Evolutionary conservation across 2,113 vertebrate species (phyloP).

Genomic region (Murina feae): DNA sequence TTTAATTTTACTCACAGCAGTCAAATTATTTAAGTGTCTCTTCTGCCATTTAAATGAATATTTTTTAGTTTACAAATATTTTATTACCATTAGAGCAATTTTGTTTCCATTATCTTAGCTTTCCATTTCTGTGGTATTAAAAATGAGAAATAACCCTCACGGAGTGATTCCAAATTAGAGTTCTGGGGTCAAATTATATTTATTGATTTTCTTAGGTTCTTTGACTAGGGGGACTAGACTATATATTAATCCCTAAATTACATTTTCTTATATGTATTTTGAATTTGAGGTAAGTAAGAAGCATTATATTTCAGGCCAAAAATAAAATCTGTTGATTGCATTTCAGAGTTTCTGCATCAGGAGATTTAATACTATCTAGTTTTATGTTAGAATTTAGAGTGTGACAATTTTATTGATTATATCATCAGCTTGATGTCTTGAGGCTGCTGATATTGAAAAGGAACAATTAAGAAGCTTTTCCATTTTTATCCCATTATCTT

Average conservation of each 20-base stretch:
- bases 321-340: conserved; percentile 60
- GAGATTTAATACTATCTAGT: conserved; percentile 32
- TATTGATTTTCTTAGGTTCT: conserved; percentile 52
- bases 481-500: conserved; percentile 23
- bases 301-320: conserved; percentile 52
- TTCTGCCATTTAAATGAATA: conserved; percentile 75
- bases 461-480: neutral
- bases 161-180: conserved; percentile 68
- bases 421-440: neutral
- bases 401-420: neutral
- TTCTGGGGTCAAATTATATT: conserved; percentile 56
- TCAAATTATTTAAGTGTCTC: conserved; percentile 80
- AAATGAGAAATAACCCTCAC: conserved; percentile 75
- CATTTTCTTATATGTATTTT: neutral
- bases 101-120: conserved; percentile 75
- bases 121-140: conserved; percentile 74
- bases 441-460: neutral
- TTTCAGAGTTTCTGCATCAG: conserved; percentile 63
- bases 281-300: conserved; percentile 43
- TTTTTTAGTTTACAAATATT: conserved; percentile 83
- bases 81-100: conserved; percentile 76
- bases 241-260: conserved; percentile 59
- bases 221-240: conserved; percentile 59
- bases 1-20: conserved; percentile 79
- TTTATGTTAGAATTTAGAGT: neutral